Base-by-base conservation (phyloP, 2,797 vertebrate genomes). In the Myotis planiceps region DNA sequence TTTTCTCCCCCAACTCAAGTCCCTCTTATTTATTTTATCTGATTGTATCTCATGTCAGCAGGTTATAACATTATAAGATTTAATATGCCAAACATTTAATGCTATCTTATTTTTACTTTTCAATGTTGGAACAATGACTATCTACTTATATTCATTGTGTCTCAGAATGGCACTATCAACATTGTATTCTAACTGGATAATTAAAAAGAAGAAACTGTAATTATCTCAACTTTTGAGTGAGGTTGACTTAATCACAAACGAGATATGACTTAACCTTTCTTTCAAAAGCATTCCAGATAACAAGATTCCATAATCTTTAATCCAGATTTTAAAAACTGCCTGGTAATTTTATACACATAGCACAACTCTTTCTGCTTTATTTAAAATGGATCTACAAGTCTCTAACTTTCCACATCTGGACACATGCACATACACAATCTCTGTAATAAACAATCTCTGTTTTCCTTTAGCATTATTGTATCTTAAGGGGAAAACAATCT, bases 21-120 rank as follows among this genome's bases (percentile, higher is more conserved):
- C 32, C 58, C 45, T 51, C 37, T 83, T 95, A 97, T 95, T 72
- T 81, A 95, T 37, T 97, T 88, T 96, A 97, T 92, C 94, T 97
- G 85, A 96, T 92, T 97, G 82, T 97, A 92, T 96, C 96, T 96
- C 3, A 74, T 97, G 96, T 96, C 97, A 85, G 88, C 92, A 97
- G 86, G 39, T 88, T 94, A 0, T 78, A 97, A 88, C 86, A 95
- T 58, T 96, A 69, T 89, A 95, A 96, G 94, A 96, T 95, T 79
- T 94, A 88, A 68, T 79, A 47, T 49, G 86, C 42, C 68, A 96
- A 95, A 95, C 94, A 66, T 79, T 96, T 96, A 95, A 91, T 79
- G 85, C 74, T 80, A 68, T 79, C 74, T 86, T 39, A 45, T 95
- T 75, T 90, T 84, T 78, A 89, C 34, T 87, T 79, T 96, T 97